These are phyloP conservation scores for Poecilia wingei DNA, from an alignment of 2,797 vertebrate species.

Conservation along the genomic window DNA sequence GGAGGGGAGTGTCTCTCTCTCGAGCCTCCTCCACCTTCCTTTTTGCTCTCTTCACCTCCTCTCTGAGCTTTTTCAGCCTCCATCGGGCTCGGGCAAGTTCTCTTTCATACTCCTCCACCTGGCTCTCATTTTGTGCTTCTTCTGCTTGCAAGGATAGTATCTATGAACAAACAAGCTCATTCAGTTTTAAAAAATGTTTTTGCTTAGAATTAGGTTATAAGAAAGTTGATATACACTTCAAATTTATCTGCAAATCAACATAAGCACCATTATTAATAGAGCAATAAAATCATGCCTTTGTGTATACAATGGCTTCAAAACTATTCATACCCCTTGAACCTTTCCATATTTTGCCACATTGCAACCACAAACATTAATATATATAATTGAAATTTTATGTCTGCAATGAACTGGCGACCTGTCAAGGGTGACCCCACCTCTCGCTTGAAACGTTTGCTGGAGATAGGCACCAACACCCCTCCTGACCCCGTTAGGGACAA, in stretches of 20 bases:
- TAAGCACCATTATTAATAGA: not conserved
- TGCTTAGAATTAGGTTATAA: not conserved
- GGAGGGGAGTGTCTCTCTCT: constrained; percentile 68
- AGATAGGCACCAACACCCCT: no score
- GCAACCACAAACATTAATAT: no score
- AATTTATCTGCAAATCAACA: not conserved
- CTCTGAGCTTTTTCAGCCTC: constrained; percentile 85
- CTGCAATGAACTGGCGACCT: no score
- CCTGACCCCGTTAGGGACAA: no score
- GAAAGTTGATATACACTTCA: not conserved
- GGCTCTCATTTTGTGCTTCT: constrained; percentile 86
- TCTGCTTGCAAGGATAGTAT: constrained; percentile 88
- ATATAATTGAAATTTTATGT: no score
- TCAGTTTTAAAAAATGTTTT: not conserved
- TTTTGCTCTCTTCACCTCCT: constrained; percentile 86
- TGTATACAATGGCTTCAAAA: not conserved
- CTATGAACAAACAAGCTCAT: constrained; percentile 59
- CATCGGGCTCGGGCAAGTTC: constrained; percentile 87
- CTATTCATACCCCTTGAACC: no score
- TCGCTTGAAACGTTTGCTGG: no score
- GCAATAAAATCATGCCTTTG: not conserved
- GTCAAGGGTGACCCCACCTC: no score
- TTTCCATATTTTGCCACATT: no score
- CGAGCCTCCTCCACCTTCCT: constrained; percentile 68
- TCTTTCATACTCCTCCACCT: constrained; percentile 88